Conservation (phyloP, 1,140 invertebrate species). For the Cydia strobilella region DNA sequence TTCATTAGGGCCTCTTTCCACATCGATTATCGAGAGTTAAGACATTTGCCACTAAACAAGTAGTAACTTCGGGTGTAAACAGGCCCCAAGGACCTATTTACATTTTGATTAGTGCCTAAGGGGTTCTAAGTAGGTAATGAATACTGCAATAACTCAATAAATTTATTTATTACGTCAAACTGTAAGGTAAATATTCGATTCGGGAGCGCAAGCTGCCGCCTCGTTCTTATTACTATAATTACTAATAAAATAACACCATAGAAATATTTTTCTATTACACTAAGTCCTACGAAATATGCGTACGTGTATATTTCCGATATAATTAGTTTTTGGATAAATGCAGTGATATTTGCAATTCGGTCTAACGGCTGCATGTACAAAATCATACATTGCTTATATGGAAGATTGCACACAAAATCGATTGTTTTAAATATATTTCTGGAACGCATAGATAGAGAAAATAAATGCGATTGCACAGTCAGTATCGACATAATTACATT, state of each 20-base stretch:
- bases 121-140: neutral
- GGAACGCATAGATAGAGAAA: too few species aligned
- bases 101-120: too few species aligned
- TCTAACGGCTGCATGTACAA: neutral
- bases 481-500: too few species aligned
- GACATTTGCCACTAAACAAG: too few species aligned
- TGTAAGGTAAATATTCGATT: constrained; percentile 23
- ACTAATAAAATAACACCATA: constrained; percentile 22
- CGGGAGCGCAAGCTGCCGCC: neutral
- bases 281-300: constrained; percentile 2
- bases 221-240: constrained; percentile 1
- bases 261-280: constrained; percentile 24
- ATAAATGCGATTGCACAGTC: too few species aligned
- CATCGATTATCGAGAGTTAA: too few species aligned
- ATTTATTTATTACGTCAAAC: constrained; percentile 28
- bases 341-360: constrained; percentile 3
- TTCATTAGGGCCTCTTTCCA: too few species aligned
- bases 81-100: too few species aligned
- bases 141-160: constrained; percentile 20
- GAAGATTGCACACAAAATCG: neutral
- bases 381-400: too few species aligned
- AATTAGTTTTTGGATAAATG: constrained; percentile 30
- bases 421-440: neutral
- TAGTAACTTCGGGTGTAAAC: too few species aligned
- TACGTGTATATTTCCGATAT: constrained; percentile 8